Percentiles rank a stretch among this genome's conserved stretches.
phyloP scores from a whole-genome alignment of 2,113 vertebrate genomes.

The Daubentonia madagascariensis region DNA sequence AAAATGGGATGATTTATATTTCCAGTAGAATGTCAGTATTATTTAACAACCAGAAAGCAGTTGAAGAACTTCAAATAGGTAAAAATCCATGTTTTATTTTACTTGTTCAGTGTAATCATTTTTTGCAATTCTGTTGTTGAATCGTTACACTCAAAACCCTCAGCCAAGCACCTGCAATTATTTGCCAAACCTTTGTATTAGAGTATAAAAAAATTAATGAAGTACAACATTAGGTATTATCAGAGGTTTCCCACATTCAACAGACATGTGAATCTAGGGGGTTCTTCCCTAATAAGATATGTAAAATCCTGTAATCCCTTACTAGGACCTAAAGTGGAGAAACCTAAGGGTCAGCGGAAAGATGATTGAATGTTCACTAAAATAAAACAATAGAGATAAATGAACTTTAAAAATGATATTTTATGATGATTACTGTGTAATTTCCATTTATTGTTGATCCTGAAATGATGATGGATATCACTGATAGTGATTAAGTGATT shows the following conservation, averaged over 20 bases:
- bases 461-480: not conserved
- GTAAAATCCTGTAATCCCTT: not conserved
- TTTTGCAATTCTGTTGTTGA: not conserved
- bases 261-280: not conserved
- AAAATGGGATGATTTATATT: constrained; percentile 37
- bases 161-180: not conserved
- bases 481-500: not conserved
- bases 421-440: not conserved
- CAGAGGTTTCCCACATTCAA: not conserved
- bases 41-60: constrained; percentile 1
- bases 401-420: constrained; percentile 7
- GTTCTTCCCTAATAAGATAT: not conserved
- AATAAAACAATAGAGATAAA: constrained; percentile 27
- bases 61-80: not conserved
- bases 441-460: not conserved
- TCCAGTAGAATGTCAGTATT: constrained; percentile 5
- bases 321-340: not conserved
- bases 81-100: constrained; percentile 27
- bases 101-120: not conserved
- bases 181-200: not conserved
- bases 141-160: not conserved
- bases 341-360: not conserved
- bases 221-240: not conserved
- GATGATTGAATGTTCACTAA: constrained; percentile 17
- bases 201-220: not conserved